Evolutionary conservation across 2,888 invertebrate species (phyloP).

Genomic region (Leptopilina syphax): DNA sequence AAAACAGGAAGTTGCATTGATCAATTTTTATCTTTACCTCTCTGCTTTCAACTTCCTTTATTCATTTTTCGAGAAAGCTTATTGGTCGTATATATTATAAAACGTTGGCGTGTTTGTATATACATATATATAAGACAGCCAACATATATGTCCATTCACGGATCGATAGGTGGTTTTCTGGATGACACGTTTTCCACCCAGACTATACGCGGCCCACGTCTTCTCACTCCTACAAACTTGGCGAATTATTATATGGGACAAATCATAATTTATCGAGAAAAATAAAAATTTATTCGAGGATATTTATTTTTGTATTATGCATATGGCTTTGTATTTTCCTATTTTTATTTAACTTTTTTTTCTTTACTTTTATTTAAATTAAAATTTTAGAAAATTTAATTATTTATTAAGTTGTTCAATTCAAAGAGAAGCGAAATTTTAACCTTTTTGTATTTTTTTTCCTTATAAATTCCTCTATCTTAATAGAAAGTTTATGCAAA

Average conservation of each 20-base stretch:
- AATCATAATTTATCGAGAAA: slow-evolving; percentile 32
- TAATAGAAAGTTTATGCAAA: too few species aligned
- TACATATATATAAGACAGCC: too few species aligned
- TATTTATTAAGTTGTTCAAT: too few species aligned
- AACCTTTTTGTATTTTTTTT: too few species aligned
- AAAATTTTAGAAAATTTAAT: too few species aligned
- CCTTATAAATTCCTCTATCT: too few species aligned
- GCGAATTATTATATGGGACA: slow-evolving; percentile 36
- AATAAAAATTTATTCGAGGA: slow-evolving; percentile 4
- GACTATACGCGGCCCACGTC: not conserved
- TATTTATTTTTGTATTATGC: not conserved
- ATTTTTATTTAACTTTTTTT: not conserved
- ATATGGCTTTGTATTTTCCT: not conserved
- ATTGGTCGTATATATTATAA: slow-evolving; percentile 13
- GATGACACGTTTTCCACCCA: slow-evolving; percentile 24
- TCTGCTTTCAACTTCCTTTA: slow-evolving; percentile 18
- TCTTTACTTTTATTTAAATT: too few species aligned
- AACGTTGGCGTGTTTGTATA: slow-evolving; percentile 23
- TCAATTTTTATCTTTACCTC: slow-evolving; percentile 1
- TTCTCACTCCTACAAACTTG: slow-evolving; percentile 13
- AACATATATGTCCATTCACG: slow-evolving; percentile 33
- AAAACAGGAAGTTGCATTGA: slow-evolving; percentile 34
- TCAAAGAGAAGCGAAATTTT: too few species aligned
- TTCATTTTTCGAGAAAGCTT: slow-evolving; percentile 25
- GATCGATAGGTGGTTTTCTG: slow-evolving; percentile 36